Base-by-base conservation (phyloP, 1,140 invertebrate genomes). In the Ganaspis sp. region DNA sequence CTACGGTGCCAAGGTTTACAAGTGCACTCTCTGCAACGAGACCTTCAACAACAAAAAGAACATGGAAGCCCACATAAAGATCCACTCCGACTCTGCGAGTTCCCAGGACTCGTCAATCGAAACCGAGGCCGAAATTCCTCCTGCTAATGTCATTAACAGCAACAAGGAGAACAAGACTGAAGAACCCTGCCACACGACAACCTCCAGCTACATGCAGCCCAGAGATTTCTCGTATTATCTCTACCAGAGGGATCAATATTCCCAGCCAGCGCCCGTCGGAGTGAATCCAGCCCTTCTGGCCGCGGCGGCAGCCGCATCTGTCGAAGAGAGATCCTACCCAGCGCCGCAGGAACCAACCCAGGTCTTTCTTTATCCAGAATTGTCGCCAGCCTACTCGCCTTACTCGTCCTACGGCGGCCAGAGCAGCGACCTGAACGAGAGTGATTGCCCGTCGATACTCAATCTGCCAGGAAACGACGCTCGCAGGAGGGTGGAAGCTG, bases 1-100 rank as follows among this genome's bases (percentile, higher is more conserved):
- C 89, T 97, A 96, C 81, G 96, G 96, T 0, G 95, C 97, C 85
- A 97, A 97, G 84, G 96, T 97, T 38, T 98, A 98, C 91, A 97
- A 97, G 84, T 98, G 96, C 87, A 97, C 96, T 0, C 94, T 97
- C 9, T 98, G 96, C 86, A 95, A 97, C 79, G 95, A 96, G 78
- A 97, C 96, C 0, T 97, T 97, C 86, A 96, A 94, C 73, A 97
- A 95, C 3, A 97, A 97, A 87, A 97, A 97, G 85, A 94, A 94
- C 37, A 96, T 98, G 94, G 96, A 97, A 86, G 92, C 94, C 4
- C 97, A 98, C 86, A 97, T 97, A 37, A 97, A 97, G 86, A 96
- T 95, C n/a, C 96, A 97, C 85, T 95, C 96, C 15, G 95, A 96
- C 58, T 89, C 90, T 0, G 76, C 77, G 8, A 82, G 75, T 29